phyloP scores from a whole-genome alignment of 2,797 vertebrate genomes.

The Carapus acus region DNA sequence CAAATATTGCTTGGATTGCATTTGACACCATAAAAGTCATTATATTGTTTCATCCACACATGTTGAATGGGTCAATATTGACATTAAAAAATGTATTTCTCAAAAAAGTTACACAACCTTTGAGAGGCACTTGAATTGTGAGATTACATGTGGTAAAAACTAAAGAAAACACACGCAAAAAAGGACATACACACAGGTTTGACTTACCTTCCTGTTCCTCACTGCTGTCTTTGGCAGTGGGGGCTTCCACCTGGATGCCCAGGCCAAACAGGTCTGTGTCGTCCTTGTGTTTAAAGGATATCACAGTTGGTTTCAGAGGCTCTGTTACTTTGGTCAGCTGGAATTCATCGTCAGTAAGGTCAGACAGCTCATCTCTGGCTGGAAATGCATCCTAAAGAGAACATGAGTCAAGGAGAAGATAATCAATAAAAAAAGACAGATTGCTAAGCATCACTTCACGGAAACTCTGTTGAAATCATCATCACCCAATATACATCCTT shows the following conservation, averaged over 20 bases:
- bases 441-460: too few relatives aligned
- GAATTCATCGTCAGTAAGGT: conserved; percentile 83
- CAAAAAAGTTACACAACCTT: too few relatives aligned
- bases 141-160: too few relatives aligned
- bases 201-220: conserved; percentile 80
- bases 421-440: neutral
- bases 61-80: too few relatives aligned
- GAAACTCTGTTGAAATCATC: too few relatives aligned
- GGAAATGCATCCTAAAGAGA: conserved; percentile 80
- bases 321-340: conserved; percentile 56
- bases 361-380: conserved; percentile 82
- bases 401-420: neutral
- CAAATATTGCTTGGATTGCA: neutral
- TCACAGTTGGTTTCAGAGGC: conserved; percentile 64
- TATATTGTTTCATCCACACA: too few relatives aligned
- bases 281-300: conserved; percentile 80
- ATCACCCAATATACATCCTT: too few relatives aligned
- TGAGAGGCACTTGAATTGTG: too few relatives aligned
- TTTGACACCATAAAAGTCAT: too few relatives aligned
- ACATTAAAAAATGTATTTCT: too few relatives aligned
- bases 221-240: conserved; percentile 76
- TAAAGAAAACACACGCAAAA: too few relatives aligned
- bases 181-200: too few relatives aligned
- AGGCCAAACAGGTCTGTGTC: conserved; percentile 88
- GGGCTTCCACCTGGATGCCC: conserved; percentile 75